Percentiles rank a stretch among this genome's conserved stretches.
Conservation (phyloP, 2,797 vertebrate genomes). For the Oceanodroma leucorhoa region DNA sequence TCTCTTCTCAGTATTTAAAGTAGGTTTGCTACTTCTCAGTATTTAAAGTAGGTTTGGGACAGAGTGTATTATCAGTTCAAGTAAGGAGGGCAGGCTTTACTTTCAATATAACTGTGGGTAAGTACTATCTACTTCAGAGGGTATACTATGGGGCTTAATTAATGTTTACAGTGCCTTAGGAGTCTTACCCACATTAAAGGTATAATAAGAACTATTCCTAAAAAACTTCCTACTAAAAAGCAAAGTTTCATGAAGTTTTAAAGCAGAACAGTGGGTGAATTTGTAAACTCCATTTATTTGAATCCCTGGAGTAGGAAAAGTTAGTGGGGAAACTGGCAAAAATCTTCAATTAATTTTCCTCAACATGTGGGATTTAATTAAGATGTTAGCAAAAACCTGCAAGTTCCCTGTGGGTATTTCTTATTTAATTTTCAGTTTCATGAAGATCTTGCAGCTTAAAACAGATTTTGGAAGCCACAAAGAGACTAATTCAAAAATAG, state of each 20-base stretch:
- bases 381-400: constrained; percentile 2
- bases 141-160: constrained; percentile 35
- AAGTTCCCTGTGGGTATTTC: constrained; percentile 41
- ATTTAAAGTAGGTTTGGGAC: neutral
- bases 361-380: constrained; percentile 59
- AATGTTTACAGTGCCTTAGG: constrained; percentile 46
- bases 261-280: constrained; percentile 36
- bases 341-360: constrained; percentile 61
- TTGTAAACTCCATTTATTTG: constrained; percentile 50
- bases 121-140: constrained; percentile 31
- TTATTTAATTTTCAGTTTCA: constrained; percentile 45
- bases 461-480: neutral
- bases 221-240: constrained; percentile 57
- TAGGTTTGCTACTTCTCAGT: neutral
- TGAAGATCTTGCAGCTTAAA: neutral
- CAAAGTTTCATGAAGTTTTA: constrained; percentile 49
- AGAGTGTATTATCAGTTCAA: neutral
- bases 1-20: neutral
- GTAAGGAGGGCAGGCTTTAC: neutral
- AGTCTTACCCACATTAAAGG: constrained; percentile 44
- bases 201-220: constrained; percentile 43
- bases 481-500: constrained; percentile 28
- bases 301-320: constrained; percentile 42
- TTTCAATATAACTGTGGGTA: neutral
- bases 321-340: constrained; percentile 45